Percentiles rank a stretch among this genome's conserved stretches.
Evolutionary conservation across 2,888 invertebrate species (phyloP).

Genomic region (Synergus umbraculus): DNA sequence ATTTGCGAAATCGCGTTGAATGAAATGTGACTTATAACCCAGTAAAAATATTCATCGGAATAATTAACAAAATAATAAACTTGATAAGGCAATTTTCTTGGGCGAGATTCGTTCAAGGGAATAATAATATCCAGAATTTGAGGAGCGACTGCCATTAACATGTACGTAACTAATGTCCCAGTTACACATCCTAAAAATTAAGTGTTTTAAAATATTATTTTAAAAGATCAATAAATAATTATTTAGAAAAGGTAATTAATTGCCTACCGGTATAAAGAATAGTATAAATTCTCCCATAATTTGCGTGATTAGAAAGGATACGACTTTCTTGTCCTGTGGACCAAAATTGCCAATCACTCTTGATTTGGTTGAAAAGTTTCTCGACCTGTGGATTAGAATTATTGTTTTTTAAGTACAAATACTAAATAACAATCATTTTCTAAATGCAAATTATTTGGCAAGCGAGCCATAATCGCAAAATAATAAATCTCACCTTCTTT

Average conservation of each 20-base stretch:
- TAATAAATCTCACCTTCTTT: background rate
- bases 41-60: constrained; percentile 8
- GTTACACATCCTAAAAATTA: background rate
- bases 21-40: background rate
- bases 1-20: background rate
- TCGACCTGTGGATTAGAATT: background rate
- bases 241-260: background rate
- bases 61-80: constrained; percentile 15
- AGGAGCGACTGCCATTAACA: background rate
- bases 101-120: background rate
- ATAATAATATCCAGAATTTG: constrained; percentile 4
- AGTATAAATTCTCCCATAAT: background rate
- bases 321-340: background rate
- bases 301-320: background rate
- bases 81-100: background rate
- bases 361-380: background rate
- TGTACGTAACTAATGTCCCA: constrained; percentile 2
- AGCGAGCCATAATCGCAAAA: no score
- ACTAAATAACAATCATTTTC: background rate
- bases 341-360: constrained; percentile 10
- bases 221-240: background rate
- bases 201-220: background rate
- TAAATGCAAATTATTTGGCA: no score
- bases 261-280: background rate
- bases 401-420: background rate